Evolutionary conservation across 2,888 invertebrate genomes (phyloP), one percentile per base, ranked within the genome.

Genomic region (Lacanobia wlatinum): DNA sequence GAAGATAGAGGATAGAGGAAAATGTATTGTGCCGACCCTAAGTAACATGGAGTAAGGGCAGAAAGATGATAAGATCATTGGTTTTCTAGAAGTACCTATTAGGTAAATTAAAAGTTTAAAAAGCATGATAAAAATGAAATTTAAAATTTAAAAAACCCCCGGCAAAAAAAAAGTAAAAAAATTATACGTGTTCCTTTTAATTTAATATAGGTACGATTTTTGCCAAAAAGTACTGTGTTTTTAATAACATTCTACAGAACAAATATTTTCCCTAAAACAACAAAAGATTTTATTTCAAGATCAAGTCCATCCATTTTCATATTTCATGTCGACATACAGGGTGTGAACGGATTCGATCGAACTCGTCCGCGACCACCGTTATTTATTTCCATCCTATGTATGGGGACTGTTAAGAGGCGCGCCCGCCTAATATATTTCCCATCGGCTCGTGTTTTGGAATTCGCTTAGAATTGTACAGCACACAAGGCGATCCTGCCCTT

Each of bases 401-500:
- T 84, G 75, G 68, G 52, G 70, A 70, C 73, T 64, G 74, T 73
- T 71, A 71, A 84, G 69, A 78, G 70, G 72, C 77, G 76, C 80
- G 60, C 76, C 76, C 74, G 70, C 76, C 84, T 73, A 76, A 86
- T 83, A 85, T 81, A 86, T 84, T 79, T 74, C 65, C 76, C 76
- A 86, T 81, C 78, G 82, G 78, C 61, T 76, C 74, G 77, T 80
- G 78, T 85, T 82, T 81, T 77, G 83, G 77, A 78, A 78, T 84
- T 84, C 81, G 78, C 76, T 80, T 78, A 82, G 83, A 78, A 82
- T 84, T 86, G 73, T 84, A 80, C 76, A 85, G 85, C 84, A 84
- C 83, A 83, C 83, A 83, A 86, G 82, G 78, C 83, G 80, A 79
- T 78, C 86, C 83, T 84, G 87, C 89, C 91, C 89, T 90, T 90